Conservation (phyloP, 2,797 vertebrate genomes). For the Esox lucius region DNA sequence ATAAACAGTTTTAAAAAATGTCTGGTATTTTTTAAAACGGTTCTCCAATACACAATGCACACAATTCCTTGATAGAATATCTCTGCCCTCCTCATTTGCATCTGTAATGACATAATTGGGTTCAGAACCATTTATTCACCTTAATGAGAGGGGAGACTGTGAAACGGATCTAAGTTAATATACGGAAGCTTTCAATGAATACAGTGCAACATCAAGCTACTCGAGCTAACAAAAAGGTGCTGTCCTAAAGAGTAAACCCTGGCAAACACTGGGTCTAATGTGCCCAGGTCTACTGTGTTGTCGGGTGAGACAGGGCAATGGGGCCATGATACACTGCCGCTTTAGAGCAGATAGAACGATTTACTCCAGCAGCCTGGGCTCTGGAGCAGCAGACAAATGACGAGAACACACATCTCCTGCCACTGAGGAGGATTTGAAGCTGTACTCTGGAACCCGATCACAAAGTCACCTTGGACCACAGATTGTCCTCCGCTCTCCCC, state of each 20-base stretch:
- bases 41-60: neutral
- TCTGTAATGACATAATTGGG: neutral
- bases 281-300: conserved; percentile 35
- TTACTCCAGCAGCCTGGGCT: conserved; percentile 39
- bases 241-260: conserved; percentile 30
- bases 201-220: conserved; percentile 9
- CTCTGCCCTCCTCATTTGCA: neutral
- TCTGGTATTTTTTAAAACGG: too few species aligned
- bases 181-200: conserved; percentile 28
- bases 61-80: neutral
- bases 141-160: conserved; percentile 38
- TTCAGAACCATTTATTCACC: conserved; percentile 21
- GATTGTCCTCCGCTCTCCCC: conserved; percentile 66
- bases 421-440: conserved; percentile 76
- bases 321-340: conserved; percentile 11
- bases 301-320: conserved; percentile 8
- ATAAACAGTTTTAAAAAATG: too few species aligned
- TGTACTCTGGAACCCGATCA: conserved; percentile 77
- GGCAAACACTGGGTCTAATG: conserved; percentile 19
- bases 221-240: conserved; percentile 27
- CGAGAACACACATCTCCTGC: conserved; percentile 56
- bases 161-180: conserved; percentile 39
- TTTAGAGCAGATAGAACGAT: conserved; percentile 25
- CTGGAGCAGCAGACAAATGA: conserved; percentile 40
- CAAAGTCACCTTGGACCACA: conserved; percentile 83